Conservation (phyloP, 2,888 invertebrate species). For the Pristionchus japonicus region DNA sequence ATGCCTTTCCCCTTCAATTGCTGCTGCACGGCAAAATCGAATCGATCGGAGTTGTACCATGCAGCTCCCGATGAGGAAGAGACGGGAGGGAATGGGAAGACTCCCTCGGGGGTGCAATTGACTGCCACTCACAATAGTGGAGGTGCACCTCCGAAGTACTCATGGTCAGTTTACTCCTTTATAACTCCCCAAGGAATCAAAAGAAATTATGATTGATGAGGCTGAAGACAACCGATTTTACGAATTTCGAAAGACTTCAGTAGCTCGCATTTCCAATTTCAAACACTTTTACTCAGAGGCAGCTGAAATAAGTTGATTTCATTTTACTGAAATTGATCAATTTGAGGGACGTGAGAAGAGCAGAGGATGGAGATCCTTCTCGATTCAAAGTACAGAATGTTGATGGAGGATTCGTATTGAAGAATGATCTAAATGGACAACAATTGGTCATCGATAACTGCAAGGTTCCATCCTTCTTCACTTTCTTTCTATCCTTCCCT, state of each 20-base stretch:
- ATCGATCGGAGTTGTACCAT: conserved; percentile 37
- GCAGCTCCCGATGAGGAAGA: conserved; percentile 36
- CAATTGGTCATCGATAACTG: conserved; percentile 43
- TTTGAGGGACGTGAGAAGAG: conserved; percentile 38
- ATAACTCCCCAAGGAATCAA: background rate
- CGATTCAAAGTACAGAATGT: conserved; percentile 10
- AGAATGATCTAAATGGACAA: conserved; percentile 46
- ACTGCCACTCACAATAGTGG: background rate
- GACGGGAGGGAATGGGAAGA: background rate
- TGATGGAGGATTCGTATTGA: conserved; percentile 44
- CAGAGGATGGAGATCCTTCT: conserved; percentile 32
- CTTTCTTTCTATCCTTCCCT: background rate
- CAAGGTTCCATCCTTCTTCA: background rate
- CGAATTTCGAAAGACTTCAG: background rate
- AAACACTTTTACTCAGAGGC: background rate
- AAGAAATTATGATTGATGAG: background rate
- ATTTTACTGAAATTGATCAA: background rate
- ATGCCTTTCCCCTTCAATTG: conserved; percentile 48
- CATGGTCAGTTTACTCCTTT: conserved; percentile 12
- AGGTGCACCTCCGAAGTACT: conserved; percentile 18
- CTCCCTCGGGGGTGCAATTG: background rate
- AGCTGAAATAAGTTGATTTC: background rate
- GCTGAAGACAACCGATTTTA: background rate
- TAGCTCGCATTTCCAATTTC: background rate
- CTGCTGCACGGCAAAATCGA: conserved; percentile 8